Evolutionary conservation across 2,113 vertebrate genomes (phyloP).

Genomic region (Hippocampus mohnikei): DNA sequence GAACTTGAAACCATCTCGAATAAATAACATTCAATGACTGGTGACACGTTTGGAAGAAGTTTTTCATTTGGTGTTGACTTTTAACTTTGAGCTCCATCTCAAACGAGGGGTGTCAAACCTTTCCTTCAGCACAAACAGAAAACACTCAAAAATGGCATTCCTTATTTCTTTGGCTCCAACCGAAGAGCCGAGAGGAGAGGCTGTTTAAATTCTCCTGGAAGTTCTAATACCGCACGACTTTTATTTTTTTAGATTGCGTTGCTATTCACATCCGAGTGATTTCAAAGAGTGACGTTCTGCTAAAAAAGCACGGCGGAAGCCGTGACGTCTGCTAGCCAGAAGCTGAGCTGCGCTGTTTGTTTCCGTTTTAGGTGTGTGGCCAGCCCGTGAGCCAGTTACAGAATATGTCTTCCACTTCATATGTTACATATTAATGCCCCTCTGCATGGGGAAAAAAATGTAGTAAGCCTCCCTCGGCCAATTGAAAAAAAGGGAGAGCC

Average conservation of each 20-base stretch:
- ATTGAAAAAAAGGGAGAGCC: too few relatives aligned
- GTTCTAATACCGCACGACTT: background rate
- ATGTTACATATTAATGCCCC: too few relatives aligned
- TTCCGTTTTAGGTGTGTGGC: too few relatives aligned
- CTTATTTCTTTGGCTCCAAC: background rate
- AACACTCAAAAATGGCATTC: background rate
- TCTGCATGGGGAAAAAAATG: too few relatives aligned
- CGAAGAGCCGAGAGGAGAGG: background rate
- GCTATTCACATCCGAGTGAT: background rate
- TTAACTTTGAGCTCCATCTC: background rate
- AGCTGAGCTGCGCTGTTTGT: too few relatives aligned
- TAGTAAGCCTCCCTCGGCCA: too few relatives aligned
- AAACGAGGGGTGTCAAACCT: background rate
- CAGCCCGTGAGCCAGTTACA: too few relatives aligned
- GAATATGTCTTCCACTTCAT: too few relatives aligned
- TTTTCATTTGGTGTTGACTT: background rate
- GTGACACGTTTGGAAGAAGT: slow-evolving; percentile 7
- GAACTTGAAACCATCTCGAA: slow-evolving; percentile 11
- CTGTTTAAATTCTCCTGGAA: background rate
- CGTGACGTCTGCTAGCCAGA: too few relatives aligned
- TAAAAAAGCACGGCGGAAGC: too few relatives aligned
- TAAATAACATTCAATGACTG: slow-evolving; percentile 12
- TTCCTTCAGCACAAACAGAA: too few relatives aligned
- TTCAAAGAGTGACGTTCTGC: background rate
- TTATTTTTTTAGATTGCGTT: background rate